Percentiles rank a stretch among this genome's conserved stretches.
Conservation (phyloP, 2,113 vertebrate genomes). For the Bubalus kerabau region DNA sequence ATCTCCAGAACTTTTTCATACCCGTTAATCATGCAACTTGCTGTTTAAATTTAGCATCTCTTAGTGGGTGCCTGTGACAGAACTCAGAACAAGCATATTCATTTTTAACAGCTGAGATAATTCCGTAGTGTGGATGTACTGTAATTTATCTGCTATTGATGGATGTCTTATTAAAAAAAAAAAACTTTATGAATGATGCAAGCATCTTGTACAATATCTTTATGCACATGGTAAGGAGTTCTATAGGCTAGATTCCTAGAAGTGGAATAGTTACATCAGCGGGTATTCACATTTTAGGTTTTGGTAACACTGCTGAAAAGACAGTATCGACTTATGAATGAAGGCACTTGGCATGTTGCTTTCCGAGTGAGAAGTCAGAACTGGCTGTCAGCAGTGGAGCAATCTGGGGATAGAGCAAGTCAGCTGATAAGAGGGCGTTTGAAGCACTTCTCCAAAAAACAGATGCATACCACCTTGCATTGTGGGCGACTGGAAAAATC, state of each 20-base stretch:
- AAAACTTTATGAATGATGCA: neutral
- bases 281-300: neutral
- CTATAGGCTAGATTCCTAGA: neutral
- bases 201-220: neutral
- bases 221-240: neutral
- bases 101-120: neutral
- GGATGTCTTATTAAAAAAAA: neutral
- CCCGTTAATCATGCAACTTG: neutral
- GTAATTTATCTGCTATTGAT: neutral
- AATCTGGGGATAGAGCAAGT: neutral
- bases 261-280: neutral
- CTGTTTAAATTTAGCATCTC: neutral
- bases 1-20: neutral
- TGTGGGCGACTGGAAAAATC: neutral
- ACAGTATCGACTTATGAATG: neutral
- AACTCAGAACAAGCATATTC: neutral
- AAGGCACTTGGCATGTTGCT: neutral
- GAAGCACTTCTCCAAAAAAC: constrained; percentile 35
- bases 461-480: neutral
- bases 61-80: neutral
- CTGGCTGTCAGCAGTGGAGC: neutral
- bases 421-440: constrained; percentile 16
- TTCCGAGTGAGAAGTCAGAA: constrained; percentile 1
- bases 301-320: neutral
- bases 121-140: neutral